A percentile compares a stretch with the other conserved stretches of the same genome.
Evolutionary conservation across 92 coral and sea anemone species (phyloP).

Genomic region (Porites divaricata): DNA sequence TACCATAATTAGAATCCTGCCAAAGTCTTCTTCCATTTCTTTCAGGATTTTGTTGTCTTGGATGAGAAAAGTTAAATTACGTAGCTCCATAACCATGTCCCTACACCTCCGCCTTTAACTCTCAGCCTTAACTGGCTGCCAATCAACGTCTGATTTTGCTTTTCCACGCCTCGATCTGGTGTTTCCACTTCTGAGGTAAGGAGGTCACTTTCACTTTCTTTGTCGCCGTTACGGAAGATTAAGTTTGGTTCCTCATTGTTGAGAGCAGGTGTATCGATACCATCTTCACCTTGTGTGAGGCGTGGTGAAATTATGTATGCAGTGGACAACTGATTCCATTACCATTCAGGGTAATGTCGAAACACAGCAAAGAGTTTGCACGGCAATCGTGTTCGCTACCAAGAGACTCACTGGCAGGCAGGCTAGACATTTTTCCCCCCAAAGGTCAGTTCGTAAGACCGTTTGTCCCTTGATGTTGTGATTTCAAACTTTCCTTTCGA

Average conservation of each 20-base stretch:
- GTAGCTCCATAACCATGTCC: neutral
- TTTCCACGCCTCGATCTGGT: neutral
- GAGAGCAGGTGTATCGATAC: neutral
- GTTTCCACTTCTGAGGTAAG: neutral
- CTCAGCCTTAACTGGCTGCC: neutral
- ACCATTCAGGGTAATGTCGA: neutral
- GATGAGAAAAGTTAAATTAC: neutral
- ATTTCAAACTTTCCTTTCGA: neutral
- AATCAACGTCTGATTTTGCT: neutral
- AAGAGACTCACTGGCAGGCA: neutral
- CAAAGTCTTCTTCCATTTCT: neutral
- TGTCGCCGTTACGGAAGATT: neutral
- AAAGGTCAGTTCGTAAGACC: neutral
- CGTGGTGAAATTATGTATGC: neutral
- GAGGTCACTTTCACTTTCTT: neutral
- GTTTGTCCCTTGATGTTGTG: neutral
- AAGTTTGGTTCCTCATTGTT: neutral
- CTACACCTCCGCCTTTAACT: neutral
- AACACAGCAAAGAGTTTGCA: neutral
- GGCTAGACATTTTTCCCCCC: neutral
- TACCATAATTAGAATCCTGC: neutral
- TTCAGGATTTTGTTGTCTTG: neutral
- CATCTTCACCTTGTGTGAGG: neutral
- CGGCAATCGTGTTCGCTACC: conserved; percentile 5
- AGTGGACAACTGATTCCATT: neutral